phyloP scores from a whole-genome alignment of 2,797 vertebrate species.

The Botia almorhae region DNA sequence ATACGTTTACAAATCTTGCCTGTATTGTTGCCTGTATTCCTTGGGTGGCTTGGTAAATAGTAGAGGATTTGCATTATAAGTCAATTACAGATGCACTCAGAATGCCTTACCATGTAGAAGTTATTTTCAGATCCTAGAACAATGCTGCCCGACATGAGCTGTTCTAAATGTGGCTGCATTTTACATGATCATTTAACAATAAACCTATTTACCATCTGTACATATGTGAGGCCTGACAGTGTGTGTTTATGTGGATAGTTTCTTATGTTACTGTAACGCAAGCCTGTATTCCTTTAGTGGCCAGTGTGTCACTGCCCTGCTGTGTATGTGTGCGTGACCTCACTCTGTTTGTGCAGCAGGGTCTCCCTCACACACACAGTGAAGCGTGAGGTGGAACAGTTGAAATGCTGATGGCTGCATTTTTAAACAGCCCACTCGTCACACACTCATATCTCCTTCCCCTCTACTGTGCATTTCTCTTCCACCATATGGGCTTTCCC shows the following conservation, averaged over 20 bases:
- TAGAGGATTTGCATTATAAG: background rate
- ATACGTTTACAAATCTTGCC: background rate
- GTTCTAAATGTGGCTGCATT: constrained; percentile 22
- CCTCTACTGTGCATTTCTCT: constrained; percentile 28
- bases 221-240: background rate
- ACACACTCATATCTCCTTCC: constrained; percentile 21
- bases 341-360: constrained; percentile 17
- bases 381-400: constrained; percentile 3
- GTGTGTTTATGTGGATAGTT: constrained; percentile 4
- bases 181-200: constrained; percentile 27
- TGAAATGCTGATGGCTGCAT: constrained; percentile 40
- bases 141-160: background rate
- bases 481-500: constrained; percentile 28
- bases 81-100: background rate
- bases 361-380: constrained; percentile 13
- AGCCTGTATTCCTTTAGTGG: constrained; percentile 29
- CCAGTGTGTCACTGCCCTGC: constrained; percentile 2
- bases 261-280: constrained; percentile 33
- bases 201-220: background rate
- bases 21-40: no score
- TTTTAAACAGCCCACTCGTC: constrained; percentile 23
- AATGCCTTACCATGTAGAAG: background rate
- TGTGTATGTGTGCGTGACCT: constrained; percentile 25
- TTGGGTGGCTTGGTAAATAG: no score
- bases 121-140: constrained; percentile 33